phyloP scores from a whole-genome alignment of 2,797 vertebrate genomes.

The Mallotus villosus region DNA sequence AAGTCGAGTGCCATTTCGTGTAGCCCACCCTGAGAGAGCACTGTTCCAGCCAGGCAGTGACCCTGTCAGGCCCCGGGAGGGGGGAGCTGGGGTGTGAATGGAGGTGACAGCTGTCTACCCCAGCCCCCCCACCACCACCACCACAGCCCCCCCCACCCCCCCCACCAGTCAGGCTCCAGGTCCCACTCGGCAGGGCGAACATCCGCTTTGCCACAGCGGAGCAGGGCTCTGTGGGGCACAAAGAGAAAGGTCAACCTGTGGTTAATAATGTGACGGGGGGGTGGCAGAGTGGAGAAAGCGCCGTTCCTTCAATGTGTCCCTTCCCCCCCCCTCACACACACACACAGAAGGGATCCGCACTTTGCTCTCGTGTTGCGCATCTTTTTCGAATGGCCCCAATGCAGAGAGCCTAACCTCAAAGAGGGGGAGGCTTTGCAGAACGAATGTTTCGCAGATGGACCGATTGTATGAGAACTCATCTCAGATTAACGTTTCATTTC shows the following conservation, averaged over 20 bases:
- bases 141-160: not conserved
- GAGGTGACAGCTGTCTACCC: not conserved
- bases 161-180: not conserved
- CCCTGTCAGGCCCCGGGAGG: constrained; percentile 8
- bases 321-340: no score
- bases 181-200: constrained; percentile 37
- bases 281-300: not conserved
- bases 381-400: not conserved
- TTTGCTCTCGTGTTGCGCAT: not conserved
- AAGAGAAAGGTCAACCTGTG: constrained; percentile 51
- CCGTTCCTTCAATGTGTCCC: not conserved
- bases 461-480: constrained; percentile 46
- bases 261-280: constrained; percentile 42
- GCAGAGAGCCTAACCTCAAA: not conserved
- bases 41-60: not conserved
- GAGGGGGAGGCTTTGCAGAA: not conserved
- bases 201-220: constrained; percentile 24
- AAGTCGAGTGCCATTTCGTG: not conserved
- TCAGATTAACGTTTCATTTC: constrained; percentile 51
- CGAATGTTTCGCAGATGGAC: constrained; percentile 11
- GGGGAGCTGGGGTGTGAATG: constrained; percentile 1
- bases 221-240: constrained; percentile 36
- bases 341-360: not conserved
- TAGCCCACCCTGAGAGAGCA: not conserved
- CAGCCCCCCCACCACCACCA: not conserved